Base-by-base conservation (phyloP, 2,113 vertebrate genomes). In the Corythornis madagascariensis region DNA sequence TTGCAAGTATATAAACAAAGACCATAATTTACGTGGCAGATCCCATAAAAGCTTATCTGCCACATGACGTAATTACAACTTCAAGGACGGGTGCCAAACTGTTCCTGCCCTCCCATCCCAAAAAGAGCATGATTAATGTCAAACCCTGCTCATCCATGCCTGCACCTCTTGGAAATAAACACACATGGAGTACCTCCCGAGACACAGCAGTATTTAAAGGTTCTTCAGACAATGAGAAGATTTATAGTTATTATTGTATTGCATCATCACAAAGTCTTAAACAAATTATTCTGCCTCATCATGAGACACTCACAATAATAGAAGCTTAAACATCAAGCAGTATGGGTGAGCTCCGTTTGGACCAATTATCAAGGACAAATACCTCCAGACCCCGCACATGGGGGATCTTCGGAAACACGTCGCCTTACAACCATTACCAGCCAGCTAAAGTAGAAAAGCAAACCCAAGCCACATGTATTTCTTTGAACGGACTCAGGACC, bases 41-140 rank as follows among this genome's bases (percentile, higher is more conserved):
- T 89, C 86, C 76, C 83, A 91, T 89, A 91, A 93, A 88, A 96
- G 87, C 86, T 93, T 95, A 96, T 88, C 92, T 92, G 38, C 66
- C 15, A 0, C 28, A 14, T 72, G 83, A 95, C 55, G 50, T 96
- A 96, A 95, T 94, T 91, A 91, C 82, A 89, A 89, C 59, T 83
- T 77, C 70, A 89, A 73, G 81, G n/a, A 56, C 52, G 26, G 64
- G 55, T n/a, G 65, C 57, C 84, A 91, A 86, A 82, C 21, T 77
- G 64, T 48, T 92, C 61, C 43, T 64, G 20, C 52, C 67, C 79
- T 83, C 63, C 69, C 90, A 66, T 47, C 77, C 55, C 67, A 61
- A 86, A 94, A 73, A 0, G 18, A 86, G 28, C 20, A 6, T 16
- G 42, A 81, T 53, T 70, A 25, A 78, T 76, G 48, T 43, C 75